Evolutionary conservation across 1,140 invertebrate genomes (phyloP), one percentile per base, ranked within the genome.

Genomic region (Aphelinus atriplicis): DNA sequence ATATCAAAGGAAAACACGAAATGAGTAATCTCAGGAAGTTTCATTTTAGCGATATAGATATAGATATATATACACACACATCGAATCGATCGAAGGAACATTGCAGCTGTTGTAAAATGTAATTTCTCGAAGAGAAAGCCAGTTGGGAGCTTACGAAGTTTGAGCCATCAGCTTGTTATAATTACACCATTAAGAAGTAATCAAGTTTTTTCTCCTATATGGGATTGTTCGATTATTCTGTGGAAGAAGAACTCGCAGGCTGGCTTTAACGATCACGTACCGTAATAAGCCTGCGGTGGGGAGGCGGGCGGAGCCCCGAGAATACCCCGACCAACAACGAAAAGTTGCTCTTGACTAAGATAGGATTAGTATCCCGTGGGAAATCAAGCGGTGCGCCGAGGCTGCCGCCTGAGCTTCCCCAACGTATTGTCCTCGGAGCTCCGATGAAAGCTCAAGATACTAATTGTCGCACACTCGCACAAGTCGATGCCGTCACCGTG

Each of bases 291-390:
- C 53, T 3, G 57, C 51, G 56, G 63, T 56, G n/a, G 50, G 47
- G 26, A 26, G 26, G 26, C 26, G 26, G 26, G 26, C 26, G 26
- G 26, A 26, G 26, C 26, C 26, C 26, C 26, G 26, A 26, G 26
- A 26, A 26, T 26, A 26, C 26, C 26, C 26, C 26, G 26, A 26
- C 26, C 26, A 26, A 26, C 26, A 26, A 77, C 80, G 81, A 81
- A 84, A 85, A 87, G 81, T 84, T 83, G 77, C 74, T 74, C 79
- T 9, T 53, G 78, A 80, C 79, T 82, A 81, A 83, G 83, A 82
- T 83, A 81, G 84, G 80, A 85, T 87, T 84, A 83, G 80, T 78
- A 69, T 81, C 85, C 81, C 85, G 65, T 71, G 85, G 85, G 85
- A 87, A 87, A 87, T 87, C 84, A 87, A 72, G 77, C 75, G 77